These are phyloP conservation scores for Xiphophorus birchmanni DNA, from an alignment of 2,797 vertebrate genomes.

Conservation along the genomic window DNA sequence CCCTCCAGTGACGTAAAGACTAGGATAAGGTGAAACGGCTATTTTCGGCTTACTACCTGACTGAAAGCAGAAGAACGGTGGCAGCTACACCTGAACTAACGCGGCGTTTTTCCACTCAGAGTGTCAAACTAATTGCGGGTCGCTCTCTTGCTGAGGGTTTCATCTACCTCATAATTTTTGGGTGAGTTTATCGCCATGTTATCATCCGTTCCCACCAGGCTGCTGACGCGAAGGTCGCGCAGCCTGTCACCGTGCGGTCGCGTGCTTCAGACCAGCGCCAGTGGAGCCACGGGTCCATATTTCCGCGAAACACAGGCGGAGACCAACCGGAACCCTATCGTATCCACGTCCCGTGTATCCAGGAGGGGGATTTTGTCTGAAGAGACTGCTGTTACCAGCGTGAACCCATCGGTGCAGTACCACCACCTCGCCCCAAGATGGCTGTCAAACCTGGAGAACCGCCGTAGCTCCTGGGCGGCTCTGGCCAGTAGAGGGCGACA, in stretches of 20 bases:
- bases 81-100: neutral
- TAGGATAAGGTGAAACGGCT: conserved; percentile 48
- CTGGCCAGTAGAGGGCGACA: conserved; percentile 73
- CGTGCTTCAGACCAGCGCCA: conserved; percentile 70
- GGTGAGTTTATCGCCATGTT: conserved; percentile 71
- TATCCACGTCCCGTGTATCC: conserved; percentile 70
- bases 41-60: conserved; percentile 53
- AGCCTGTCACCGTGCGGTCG: conserved; percentile 80
- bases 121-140: neutral
- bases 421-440: conserved; percentile 80
- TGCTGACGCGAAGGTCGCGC: conserved; percentile 80
- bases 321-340: conserved; percentile 64
- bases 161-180: neutral
- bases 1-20: conserved; percentile 47
- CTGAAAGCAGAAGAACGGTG: neutral
- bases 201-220: conserved; percentile 77
- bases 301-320: conserved; percentile 58
- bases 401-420: conserved; percentile 72
- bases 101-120: neutral
- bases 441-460: conserved; percentile 76
- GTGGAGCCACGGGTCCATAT: conserved; percentile 38
- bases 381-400: conserved; percentile 31
- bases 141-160: neutral
- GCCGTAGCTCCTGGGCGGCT: conserved; percentile 80
- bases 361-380: conserved; percentile 68